Conservation (phyloP, 30 jellyfish, hydroid and myxozoan species). For the Phacellophora camtschatica region DNA sequence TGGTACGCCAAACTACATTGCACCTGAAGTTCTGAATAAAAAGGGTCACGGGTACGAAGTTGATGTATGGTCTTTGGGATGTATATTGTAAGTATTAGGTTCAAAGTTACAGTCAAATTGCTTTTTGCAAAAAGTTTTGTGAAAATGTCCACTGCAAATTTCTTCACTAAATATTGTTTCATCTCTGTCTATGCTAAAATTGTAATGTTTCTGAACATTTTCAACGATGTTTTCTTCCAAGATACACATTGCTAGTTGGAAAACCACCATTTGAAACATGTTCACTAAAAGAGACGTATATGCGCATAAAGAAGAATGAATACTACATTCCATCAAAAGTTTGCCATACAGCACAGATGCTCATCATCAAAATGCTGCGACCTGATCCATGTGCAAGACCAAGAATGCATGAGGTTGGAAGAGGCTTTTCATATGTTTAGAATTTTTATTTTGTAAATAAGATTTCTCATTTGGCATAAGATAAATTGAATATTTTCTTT, state of each 20-base stretch:
- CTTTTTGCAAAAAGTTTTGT: no score
- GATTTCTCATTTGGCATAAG: no score
- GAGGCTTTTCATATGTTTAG: not conserved
- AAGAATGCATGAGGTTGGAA: conserved; percentile 83
- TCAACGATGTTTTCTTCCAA: not conserved
- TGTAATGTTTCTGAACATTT: no score
- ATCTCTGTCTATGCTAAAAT: not conserved
- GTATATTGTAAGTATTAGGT: conserved; percentile 91
- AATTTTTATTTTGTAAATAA: not conserved
- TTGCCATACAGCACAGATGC: conserved; percentile 92
- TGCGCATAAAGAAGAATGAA: conserved; percentile 91
- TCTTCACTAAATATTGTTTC: not conserved
- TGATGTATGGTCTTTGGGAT: conserved; percentile 99
- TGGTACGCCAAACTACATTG: conserved; percentile 99
- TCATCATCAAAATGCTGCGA: conserved; percentile 87
- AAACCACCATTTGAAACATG: conserved; percentile 99
- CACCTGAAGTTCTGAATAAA: conserved; percentile 97
- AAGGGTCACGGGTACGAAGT: conserved; percentile 97
- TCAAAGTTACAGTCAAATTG: no score
- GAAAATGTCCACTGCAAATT: no score
- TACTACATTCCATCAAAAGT: conserved; percentile 95
- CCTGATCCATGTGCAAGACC: conserved; percentile 97
- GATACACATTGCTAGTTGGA: conserved; percentile 94
- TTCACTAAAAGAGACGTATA: conserved; percentile 92
- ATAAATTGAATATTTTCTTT: no score